A percentile compares a stretch with the other conserved stretches of the same genome.
Conservation (phyloP, 2,113 vertebrate species). For the Empidonax traillii region DNA sequence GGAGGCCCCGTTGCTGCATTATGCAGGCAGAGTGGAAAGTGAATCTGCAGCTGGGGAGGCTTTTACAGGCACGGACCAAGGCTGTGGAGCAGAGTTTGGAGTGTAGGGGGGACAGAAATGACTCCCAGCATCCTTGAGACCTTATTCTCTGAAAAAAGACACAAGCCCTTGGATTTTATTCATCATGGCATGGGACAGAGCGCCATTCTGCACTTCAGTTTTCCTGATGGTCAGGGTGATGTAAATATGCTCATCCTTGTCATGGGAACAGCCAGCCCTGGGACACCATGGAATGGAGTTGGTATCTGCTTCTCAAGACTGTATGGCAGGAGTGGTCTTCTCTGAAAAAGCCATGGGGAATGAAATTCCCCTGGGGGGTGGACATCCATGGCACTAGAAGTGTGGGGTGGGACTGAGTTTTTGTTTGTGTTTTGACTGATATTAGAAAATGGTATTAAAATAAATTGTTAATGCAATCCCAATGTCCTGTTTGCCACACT, state of each 20-base stretch:
- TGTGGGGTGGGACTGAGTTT: neutral
- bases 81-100: neutral
- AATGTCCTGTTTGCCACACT: neutral
- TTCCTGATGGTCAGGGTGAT: neutral
- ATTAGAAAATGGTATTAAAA: neutral
- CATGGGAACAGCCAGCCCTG: accelerated
- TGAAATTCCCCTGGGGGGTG: neutral
- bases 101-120: accelerated
- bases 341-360: neutral
- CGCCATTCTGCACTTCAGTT: neutral
- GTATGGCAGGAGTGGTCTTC: neutral
- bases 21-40: neutral
- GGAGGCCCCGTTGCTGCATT: accelerated
- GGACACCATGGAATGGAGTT: neutral
- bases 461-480: neutral
- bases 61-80: neutral
- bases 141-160: neutral
- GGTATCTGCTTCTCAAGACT: neutral
- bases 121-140: neutral
- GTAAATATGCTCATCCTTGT: neutral
- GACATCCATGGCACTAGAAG: neutral
- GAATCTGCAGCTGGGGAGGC: neutral
- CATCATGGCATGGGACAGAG: accelerated
- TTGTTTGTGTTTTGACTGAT: neutral
- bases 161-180: neutral